A percentile compares a stretch with the other conserved stretches of the same genome.
Conservation (phyloP, 2,113 vertebrate species). For the Clarias gariepinus region DNA sequence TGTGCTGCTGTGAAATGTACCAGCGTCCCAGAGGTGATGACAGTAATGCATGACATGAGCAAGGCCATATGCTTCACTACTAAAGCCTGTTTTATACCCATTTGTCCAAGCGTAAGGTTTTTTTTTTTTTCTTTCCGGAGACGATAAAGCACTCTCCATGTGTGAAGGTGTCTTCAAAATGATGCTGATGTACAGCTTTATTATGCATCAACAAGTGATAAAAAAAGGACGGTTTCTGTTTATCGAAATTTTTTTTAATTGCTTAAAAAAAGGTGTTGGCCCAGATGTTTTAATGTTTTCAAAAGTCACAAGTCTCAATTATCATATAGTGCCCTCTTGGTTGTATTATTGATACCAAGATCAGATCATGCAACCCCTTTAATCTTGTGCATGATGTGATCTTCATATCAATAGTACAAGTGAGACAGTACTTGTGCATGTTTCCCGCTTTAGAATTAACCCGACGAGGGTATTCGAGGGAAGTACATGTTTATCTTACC, state of each 20-base stretch:
- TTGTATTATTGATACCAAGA: background rate
- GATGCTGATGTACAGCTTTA: background rate
- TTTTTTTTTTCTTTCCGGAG: background rate
- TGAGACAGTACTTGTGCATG: background rate
- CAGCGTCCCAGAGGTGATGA: conserved; percentile 28
- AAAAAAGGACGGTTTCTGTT: background rate
- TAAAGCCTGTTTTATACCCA: background rate
- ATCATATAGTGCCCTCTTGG: background rate
- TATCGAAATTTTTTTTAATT: no score
- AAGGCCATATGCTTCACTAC: conserved; percentile 12
- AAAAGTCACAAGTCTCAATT: background rate
- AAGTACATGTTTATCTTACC: background rate
- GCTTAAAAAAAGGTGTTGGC: background rate
- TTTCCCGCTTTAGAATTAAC: background rate
- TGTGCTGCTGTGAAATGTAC: background rate
- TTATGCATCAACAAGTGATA: background rate
- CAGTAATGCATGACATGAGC: conserved; percentile 4
- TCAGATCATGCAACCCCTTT: background rate
- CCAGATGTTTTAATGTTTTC: no score
- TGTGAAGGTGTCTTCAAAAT: background rate
- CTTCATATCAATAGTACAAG: no score
- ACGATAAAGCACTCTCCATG: background rate
- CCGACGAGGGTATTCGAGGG: background rate
- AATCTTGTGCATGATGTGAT: no score
- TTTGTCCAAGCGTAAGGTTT: background rate